phyloP scores from a whole-genome alignment of 2,797 vertebrate species.

The Craterocephalus amniculus region DNA sequence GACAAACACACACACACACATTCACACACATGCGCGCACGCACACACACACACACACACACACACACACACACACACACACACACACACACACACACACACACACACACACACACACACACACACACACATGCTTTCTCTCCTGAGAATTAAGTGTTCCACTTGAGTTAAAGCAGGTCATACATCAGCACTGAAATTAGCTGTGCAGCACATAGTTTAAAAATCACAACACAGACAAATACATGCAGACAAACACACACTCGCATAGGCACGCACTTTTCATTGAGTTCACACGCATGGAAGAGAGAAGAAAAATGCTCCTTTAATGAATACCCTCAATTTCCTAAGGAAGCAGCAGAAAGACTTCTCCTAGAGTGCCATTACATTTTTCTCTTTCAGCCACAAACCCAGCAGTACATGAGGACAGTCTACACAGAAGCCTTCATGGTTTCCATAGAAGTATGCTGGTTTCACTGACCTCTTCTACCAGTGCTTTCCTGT shows the following conservation, averaged over 20 bases:
- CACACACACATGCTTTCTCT: slow-evolving; percentile 7
- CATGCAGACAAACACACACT: not conserved
- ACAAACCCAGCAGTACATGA: slow-evolving; percentile 13
- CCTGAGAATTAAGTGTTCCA: slow-evolving; percentile 39
- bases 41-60: no score
- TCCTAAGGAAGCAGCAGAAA: slow-evolving; percentile 39
- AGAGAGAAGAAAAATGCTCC: slow-evolving; percentile 32
- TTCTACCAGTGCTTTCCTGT: not conserved
- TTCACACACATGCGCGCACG: no score
- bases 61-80: no score
- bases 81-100: no score
- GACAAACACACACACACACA: no score
- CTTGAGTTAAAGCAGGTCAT: slow-evolving; percentile 55
- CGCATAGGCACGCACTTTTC: slow-evolving; percentile 4
- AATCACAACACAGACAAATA: slow-evolving; percentile 31
- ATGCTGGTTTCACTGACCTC: slow-evolving; percentile 12
- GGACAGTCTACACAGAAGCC: not conserved
- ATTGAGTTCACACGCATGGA: slow-evolving; percentile 1
- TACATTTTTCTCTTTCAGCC: slow-evolving; percentile 22
- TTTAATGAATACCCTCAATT: slow-evolving; percentile 49
- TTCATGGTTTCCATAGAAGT: slow-evolving; percentile 10
- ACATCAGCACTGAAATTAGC: slow-evolving; percentile 55
- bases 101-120: not conserved
- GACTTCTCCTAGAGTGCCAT: slow-evolving; percentile 13
- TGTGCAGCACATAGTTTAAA: slow-evolving; percentile 18